Base-by-base conservation (phyloP, 2,888 invertebrate genomes). In the Protonemura montana region DNA sequence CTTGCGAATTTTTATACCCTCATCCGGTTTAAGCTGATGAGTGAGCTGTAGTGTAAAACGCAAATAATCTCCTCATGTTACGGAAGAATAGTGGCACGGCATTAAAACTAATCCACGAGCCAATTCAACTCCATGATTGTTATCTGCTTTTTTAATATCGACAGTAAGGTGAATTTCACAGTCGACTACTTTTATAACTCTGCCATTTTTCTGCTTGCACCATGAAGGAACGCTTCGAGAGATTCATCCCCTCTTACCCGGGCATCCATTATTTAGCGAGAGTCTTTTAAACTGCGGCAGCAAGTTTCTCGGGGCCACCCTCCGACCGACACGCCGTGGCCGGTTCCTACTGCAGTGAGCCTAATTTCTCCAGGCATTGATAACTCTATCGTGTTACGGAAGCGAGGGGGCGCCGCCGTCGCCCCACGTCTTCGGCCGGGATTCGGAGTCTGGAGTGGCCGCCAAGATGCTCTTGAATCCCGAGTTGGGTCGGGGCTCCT, bases 321-420 rank as follows among this genome's bases (percentile, higher is more conserved):
- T 21, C 3, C 6, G 16, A 2, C 59, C 59, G 59, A 10, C 59
- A 21, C 21, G 59, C 6, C 59, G 1, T n/a, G 59, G 59, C 59
- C 59, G 21, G 59, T 10, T 35, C 81, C n/a, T 13, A 28, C 13
- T 13, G 27, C 21, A 13, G 81, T 78, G 27, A 29, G 21, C 81
- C 81, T 81, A 81, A 81, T 81, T 81, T 30, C 81, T 81, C 30
- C 30, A 27, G 28, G 81, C 81, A 29, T 81, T 81, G 81, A 81
- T 81, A 81, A 81, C 81, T 81, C 81, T 81, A 81, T 81, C 81
- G 81, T 27, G 30, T 81, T 81, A 81, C 81, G 81, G 81, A 81
- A 29, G 81, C 28, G 28, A 80, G 80, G 80, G 80, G 28, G 28
- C 27, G 10, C 13, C 16, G 80, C 28, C 80, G 26, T 27, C 28